Conservation (phyloP, 1,140 invertebrate genomes). For the Aethina tumida region DNA sequence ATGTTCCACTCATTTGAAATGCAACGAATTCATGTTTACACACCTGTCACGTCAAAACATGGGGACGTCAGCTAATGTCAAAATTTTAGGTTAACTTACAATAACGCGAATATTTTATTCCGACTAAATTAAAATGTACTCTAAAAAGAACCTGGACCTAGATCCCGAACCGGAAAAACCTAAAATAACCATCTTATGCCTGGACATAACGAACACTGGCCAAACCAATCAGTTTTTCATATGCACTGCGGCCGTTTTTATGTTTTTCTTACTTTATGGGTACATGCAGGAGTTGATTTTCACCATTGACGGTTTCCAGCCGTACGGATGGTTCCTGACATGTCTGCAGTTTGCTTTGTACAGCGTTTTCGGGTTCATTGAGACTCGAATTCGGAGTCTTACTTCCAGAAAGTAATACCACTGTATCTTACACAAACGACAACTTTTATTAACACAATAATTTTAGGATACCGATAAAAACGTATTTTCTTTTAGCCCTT, state of each 20-base stretch:
- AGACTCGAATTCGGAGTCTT: constrained; percentile 56
- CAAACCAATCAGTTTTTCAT: constrained; percentile 62
- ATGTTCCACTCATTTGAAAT: too few relatives aligned
- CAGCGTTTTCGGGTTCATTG: constrained; percentile 66
- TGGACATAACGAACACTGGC: constrained; percentile 59
- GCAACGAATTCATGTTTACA: too few relatives aligned
- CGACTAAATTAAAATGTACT: constrained; percentile 10
- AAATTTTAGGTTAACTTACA: too few relatives aligned
- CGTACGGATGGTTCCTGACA: constrained; percentile 88
- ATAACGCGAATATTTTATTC: too few relatives aligned
- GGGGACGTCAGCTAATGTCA: too few relatives aligned
- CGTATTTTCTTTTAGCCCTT: constrained; percentile 73
- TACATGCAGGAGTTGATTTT: constrained; percentile 93
- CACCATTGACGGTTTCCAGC: constrained; percentile 74
- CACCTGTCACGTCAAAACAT: too few relatives aligned
- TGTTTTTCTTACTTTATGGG: constrained; percentile 84
- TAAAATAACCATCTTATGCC: constrained; percentile 57
- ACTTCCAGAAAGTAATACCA: constrained; percentile 55
- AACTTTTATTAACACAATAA: constrained; percentile 7
- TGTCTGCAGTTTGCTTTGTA: constrained; percentile 87
- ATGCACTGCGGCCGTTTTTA: constrained; percentile 70
- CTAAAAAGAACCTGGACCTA: constrained; percentile 11
- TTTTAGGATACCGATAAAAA: constrained; percentile 68
- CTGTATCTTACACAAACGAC: constrained; percentile 3
- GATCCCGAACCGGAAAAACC: constrained; percentile 24